Base-by-base conservation (phyloP, 1,140 invertebrate species). In the Euwallacea similis region DNA sequence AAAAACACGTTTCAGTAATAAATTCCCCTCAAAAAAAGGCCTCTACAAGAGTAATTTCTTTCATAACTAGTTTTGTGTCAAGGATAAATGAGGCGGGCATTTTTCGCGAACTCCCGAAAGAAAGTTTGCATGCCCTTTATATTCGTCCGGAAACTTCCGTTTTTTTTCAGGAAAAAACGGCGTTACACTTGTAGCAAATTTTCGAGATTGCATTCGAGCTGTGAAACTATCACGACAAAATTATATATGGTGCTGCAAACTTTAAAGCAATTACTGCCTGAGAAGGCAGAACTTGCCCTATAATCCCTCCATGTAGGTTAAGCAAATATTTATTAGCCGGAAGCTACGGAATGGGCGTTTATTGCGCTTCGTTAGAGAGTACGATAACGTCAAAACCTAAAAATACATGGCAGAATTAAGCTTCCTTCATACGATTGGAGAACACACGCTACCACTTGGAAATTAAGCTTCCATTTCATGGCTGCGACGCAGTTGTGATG, bases 251-350 rank as follows among this genome's bases (percentile, higher is more conserved):
- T 33, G 21, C 21, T 33, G 21, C 21, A 33, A 33, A 33, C 21
- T 33, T 33, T 33, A 33, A 33, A 33, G 21, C 21, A 33, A 33
- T 33, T 33, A 33, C 21, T 50, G 13, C 9, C 6, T 50, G 46
- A 50, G 46, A 10, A 50, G 13, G 46, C 46, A 50, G 46, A 50
- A 50, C 46, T 10, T 50, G 46, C 46, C 46, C 13, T 10, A 11
- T 50, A 10, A 11, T 50, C 46, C 46, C 46, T 50, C 46, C 9
- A 50, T 50, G 46, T 50, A 50, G 46, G 46, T 50, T 50, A 50
- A 13, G 46, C 46, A 50, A 50, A 50, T 50, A 50, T 50, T 50
- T 50, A 50, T 50, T 50, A 11, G 13, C 46, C 13, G 46, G 46
- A 50, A 11, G 46, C 46, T 11, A 50, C 13, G 46, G 9, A 13